Evolutionary conservation across 2,113 vertebrate genomes (phyloP).

Genomic region (Gopherus flavomarginatus): DNA sequence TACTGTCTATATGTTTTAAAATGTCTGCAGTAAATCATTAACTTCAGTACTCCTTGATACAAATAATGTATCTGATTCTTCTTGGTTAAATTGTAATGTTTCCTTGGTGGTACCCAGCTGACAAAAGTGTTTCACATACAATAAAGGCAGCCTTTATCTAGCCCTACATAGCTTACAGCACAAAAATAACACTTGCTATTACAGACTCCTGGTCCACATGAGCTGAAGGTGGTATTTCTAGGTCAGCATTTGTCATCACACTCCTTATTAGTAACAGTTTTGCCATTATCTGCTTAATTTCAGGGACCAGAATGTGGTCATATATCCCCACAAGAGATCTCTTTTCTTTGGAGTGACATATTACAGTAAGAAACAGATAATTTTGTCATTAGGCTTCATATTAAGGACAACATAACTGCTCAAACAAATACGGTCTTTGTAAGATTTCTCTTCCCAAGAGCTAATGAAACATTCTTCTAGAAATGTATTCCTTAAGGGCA

Average conservation of each 20-base stretch:
- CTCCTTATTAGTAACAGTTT: neutral
- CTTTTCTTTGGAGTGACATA: neutral
- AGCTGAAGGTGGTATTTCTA: neutral
- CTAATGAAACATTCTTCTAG: neutral
- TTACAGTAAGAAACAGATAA: neutral
- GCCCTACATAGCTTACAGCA: neutral
- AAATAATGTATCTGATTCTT: neutral
- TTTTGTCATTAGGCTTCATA: neutral
- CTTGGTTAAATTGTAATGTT: accelerated
- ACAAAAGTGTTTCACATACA: accelerated
- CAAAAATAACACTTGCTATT: accelerated
- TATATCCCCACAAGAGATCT: neutral
- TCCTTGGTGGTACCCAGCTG: neutral
- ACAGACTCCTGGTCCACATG: neutral
- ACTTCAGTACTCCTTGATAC: neutral
- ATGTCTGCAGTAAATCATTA: neutral
- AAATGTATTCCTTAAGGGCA: neutral
- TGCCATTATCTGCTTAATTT: conserved; percentile 6
- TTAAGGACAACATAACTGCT: neutral
- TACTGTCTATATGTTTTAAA: neutral
- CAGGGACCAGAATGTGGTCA: neutral
- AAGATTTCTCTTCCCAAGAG: neutral
- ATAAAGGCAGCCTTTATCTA: neutral
- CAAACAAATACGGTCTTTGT: neutral
- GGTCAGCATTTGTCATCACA: neutral